Percentiles rank a stretch among this genome's conserved stretches.
Conservation (phyloP, 2,888 invertebrate genomes). For the Dryomyza anilis region DNA sequence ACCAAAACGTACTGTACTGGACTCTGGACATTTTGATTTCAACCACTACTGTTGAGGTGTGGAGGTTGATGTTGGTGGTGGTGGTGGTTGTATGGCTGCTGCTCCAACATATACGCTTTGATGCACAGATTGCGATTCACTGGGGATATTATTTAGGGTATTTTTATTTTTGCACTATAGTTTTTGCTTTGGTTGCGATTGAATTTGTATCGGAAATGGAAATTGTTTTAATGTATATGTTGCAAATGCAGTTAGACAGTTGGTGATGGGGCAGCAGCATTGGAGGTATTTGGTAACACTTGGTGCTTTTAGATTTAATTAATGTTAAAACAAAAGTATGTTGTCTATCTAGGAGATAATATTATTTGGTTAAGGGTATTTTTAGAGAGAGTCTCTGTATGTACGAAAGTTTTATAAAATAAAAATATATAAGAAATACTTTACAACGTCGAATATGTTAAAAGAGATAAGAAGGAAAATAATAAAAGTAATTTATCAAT, state of each 20-base stretch:
- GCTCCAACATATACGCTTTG: too few relatives aligned
- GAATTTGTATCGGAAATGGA: constrained; percentile 14
- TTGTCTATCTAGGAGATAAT: too few relatives aligned
- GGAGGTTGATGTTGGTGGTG: neutral
- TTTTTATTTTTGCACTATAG: neutral
- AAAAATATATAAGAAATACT: too few relatives aligned
- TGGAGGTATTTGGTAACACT: neutral
- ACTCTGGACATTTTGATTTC: neutral
- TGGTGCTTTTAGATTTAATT: too few relatives aligned
- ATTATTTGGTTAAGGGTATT: too few relatives aligned
- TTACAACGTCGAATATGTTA: too few relatives aligned
- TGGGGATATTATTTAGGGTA: neutral
- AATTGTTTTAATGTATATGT: constrained; percentile 19
- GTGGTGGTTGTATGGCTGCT: neutral
- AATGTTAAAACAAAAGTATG: too few relatives aligned
- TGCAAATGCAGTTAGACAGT: constrained; percentile 9
- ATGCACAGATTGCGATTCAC: neutral
- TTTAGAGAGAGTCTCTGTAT: too few relatives aligned
- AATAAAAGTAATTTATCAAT: too few relatives aligned
- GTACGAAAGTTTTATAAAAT: too few relatives aligned
- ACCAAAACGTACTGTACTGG: neutral
- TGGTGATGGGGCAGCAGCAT: neutral
- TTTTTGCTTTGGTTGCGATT: neutral
- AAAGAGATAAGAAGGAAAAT: too few relatives aligned
- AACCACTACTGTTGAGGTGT: neutral